Percentiles rank a stretch among this genome's conserved stretches.
phyloP scores from a whole-genome alignment of 2,797 vertebrate species.

The Platyrinchus mystaceus region DNA sequence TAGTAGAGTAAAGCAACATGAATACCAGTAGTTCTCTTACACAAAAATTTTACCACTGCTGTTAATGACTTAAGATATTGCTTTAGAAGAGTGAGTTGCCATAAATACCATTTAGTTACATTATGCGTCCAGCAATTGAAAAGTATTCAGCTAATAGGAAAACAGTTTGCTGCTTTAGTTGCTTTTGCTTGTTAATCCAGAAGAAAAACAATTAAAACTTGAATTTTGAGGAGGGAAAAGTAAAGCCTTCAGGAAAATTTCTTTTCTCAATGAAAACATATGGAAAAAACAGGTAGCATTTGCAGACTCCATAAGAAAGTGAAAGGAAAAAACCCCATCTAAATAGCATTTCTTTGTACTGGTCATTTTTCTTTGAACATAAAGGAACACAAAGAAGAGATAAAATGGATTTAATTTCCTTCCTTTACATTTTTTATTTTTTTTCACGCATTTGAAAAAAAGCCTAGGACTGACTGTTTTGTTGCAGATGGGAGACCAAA shows the following conservation, averaged over 20 bases:
- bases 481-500: not conserved
- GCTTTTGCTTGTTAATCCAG: not conserved
- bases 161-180: not conserved
- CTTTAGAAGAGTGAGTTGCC: not conserved
- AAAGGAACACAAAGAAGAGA: not conserved
- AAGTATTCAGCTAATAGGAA: not conserved
- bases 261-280: not conserved
- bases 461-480: not conserved
- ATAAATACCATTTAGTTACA: not conserved
- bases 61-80: not conserved
- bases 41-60: not conserved
- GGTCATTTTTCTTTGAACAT: not conserved
- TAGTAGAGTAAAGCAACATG: not conserved
- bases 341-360: not conserved
- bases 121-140: not conserved
- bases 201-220: not conserved
- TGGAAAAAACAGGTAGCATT: not conserved
- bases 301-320: not conserved
- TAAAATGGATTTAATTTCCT: not conserved
- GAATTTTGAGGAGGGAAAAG: not conserved
- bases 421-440: not conserved
- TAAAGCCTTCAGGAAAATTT: not conserved
- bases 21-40: not conserved
- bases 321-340: not conserved
- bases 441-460: not conserved